Evolutionary conservation across 2,113 vertebrate species (phyloP).

Genomic region (Rhynchomys soricoides): DNA sequence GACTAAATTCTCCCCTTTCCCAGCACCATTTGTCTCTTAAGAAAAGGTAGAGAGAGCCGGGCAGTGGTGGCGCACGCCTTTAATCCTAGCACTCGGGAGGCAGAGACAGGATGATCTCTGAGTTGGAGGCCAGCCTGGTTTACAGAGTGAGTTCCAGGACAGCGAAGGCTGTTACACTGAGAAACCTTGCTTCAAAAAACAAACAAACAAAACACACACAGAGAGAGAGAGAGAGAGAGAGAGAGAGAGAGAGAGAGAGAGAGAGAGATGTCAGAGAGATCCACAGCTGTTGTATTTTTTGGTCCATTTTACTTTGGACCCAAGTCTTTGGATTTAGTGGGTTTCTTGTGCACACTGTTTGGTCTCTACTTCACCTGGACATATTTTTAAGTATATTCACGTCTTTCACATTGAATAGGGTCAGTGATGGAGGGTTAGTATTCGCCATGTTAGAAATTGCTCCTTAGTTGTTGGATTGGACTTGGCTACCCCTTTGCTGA

Average conservation of each 20-base stretch:
- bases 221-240: too few species aligned
- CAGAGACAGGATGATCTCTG: not conserved
- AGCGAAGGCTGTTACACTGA: not conserved
- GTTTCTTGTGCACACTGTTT: not conserved
- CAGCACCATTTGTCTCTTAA: not conserved
- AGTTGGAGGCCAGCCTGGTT: not conserved
- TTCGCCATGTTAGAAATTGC: not conserved
- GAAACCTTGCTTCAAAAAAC: not conserved
- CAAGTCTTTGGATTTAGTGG: constrained; percentile 3
- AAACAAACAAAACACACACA: not conserved
- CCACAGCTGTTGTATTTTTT: not conserved
- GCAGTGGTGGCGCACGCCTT: not conserved
- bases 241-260: too few species aligned
- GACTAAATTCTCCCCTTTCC: not conserved
- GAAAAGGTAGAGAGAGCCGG: not conserved
- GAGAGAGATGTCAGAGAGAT: not conserved
- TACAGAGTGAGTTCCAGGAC: too few species aligned
- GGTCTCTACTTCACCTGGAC: not conserved
- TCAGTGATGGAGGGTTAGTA: not conserved
- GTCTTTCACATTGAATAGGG: not conserved
- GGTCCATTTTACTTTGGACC: constrained; percentile 9
- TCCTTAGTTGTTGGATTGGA: not conserved
- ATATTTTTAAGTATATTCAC: not conserved
- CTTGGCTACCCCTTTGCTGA: not conserved
- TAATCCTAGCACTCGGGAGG: not conserved